Evolutionary conservation across 2,113 vertebrate genomes (phyloP).

Genomic region (Pomatorhinus ruficollis): DNA sequence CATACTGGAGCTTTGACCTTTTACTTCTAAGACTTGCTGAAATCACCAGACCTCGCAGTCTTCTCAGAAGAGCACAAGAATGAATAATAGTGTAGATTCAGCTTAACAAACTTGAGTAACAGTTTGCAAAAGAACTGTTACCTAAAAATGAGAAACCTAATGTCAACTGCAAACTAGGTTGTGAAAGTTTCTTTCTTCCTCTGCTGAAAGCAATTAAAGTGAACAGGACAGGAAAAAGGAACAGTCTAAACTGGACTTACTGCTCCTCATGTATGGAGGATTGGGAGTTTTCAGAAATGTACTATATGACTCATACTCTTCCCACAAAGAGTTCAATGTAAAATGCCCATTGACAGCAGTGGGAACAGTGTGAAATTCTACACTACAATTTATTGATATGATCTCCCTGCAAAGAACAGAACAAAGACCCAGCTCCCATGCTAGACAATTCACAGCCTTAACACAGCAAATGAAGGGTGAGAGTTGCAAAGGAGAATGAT

Average conservation of each 20-base stretch:
- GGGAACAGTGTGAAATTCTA: slow-evolving; percentile 38
- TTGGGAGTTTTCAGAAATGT: neutral
- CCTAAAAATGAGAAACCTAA: slow-evolving; percentile 29
- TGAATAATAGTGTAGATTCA: neutral
- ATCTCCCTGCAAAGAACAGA: slow-evolving; percentile 38
- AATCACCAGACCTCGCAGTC: slow-evolving; percentile 7
- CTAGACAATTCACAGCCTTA: neutral
- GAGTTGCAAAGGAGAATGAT: neutral
- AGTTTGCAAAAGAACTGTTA: slow-evolving; percentile 22
- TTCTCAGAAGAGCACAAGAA: neutral
- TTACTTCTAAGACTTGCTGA: slow-evolving; percentile 16
- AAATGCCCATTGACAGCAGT: slow-evolving; percentile 16
- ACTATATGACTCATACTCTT: neutral
- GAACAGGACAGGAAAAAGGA: neutral
- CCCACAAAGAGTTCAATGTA: neutral
- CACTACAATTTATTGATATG: slow-evolving; percentile 36
- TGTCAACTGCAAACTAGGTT: neutral
- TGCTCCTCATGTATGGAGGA: neutral
- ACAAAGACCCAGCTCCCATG: neutral
- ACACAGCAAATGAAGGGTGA: neutral
- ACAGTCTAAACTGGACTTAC: neutral
- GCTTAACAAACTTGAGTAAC: slow-evolving; percentile 37
- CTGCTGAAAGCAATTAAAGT: neutral
- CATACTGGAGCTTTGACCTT: slow-evolving; percentile 20
- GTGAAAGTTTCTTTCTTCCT: slow-evolving; percentile 8